phyloP scores from a whole-genome alignment of 2,113 vertebrate species.

The Pollachius pollachius region DNA sequence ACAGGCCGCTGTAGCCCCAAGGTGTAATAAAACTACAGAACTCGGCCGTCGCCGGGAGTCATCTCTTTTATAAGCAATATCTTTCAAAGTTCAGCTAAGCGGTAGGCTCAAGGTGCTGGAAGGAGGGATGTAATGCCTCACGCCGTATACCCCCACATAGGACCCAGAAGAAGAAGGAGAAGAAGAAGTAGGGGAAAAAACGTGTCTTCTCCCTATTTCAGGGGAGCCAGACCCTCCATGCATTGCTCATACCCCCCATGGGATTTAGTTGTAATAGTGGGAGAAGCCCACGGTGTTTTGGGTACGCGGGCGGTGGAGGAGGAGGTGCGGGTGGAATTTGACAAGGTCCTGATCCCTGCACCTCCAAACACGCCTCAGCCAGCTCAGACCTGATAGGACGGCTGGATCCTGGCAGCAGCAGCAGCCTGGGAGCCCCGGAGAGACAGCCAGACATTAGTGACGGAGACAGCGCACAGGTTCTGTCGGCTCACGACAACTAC shows the following conservation, averaged over 20 bases:
- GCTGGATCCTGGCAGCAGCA: background rate
- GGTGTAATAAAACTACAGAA: conserved; percentile 92
- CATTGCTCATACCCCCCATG: conserved; percentile 44
- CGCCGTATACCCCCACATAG: conserved; percentile 49
- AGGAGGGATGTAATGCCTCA: conserved; percentile 71
- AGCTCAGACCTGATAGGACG: conserved; percentile 28
- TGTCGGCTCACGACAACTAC: conserved; percentile 25
- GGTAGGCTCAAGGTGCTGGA: conserved; percentile 72
- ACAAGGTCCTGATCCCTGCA: conserved; percentile 41
- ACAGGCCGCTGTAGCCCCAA: conserved; percentile 86
- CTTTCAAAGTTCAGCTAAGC: conserved; percentile 85
- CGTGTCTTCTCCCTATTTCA: conserved; percentile 51
- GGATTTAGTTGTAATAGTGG: conserved; percentile 67
- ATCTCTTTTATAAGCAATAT: conserved; percentile 90
- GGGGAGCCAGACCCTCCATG: conserved; percentile 38
- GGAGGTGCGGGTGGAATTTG: conserved; percentile 33
- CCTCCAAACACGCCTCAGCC: conserved; percentile 6
- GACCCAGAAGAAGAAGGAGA: background rate
- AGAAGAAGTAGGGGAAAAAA: conserved; percentile 15
- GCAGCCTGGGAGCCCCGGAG: conserved; percentile 20
- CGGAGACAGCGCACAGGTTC: conserved; percentile 30
- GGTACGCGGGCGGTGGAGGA: background rate
- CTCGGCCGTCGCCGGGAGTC: conserved; percentile 85
- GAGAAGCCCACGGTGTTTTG: conserved; percentile 52
- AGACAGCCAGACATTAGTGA: conserved; percentile 32